phyloP scores from a whole-genome alignment of 2,888 invertebrate species.

The Pollenia labialis region DNA sequence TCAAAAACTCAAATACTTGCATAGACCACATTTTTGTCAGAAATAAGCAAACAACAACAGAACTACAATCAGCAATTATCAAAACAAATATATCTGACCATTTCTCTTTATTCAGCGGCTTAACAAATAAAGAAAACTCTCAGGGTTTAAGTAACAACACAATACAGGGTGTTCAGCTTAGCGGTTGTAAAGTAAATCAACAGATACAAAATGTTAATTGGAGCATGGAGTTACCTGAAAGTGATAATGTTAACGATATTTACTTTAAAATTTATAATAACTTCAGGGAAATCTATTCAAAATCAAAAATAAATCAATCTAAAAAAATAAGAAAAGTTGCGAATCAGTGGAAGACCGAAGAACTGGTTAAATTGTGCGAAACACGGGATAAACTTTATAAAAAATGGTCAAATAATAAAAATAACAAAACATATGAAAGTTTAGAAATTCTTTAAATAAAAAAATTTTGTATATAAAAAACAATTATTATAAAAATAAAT shows the following conservation, averaged over 20 bases:
- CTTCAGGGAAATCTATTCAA: too few species aligned
- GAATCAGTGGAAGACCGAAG: not conserved
- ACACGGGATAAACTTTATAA: not conserved
- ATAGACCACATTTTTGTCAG: not conserved
- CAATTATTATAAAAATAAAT: too few species aligned
- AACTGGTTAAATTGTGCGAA: not conserved
- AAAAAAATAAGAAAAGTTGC: not conserved
- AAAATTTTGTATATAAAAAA: not conserved
- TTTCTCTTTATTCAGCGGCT: not conserved
- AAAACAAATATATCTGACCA: constrained; percentile 1
- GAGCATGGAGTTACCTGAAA: too few species aligned
- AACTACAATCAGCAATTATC: not conserved
- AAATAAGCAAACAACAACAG: not conserved
- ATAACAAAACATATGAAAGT: constrained; percentile 2
- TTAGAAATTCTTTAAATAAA: constrained; percentile 3
- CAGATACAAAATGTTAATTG: too few species aligned
- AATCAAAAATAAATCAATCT: too few species aligned
- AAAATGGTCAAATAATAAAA: not conserved
- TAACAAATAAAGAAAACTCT: not conserved
- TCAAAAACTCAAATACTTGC: not conserved
- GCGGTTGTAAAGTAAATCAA: too few species aligned
- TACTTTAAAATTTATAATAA: not conserved
- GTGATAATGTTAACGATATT: too few species aligned
- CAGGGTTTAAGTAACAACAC: not conserved
- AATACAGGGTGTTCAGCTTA: too few species aligned